Conservation (phyloP, 2,888 invertebrate genomes). For the Dicyrtomina minuta region DNA sequence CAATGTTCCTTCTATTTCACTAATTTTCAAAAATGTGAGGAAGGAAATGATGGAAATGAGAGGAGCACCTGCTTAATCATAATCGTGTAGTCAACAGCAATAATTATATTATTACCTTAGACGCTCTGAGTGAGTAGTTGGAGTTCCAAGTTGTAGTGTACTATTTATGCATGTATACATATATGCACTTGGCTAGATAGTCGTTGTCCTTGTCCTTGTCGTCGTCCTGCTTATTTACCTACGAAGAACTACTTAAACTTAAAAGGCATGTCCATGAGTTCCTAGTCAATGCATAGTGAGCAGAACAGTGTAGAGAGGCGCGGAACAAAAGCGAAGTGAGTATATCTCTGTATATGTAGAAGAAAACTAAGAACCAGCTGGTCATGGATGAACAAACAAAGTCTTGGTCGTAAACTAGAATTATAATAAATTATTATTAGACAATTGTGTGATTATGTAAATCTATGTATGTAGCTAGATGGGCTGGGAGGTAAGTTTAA, state of each 20-base stretch:
- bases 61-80: conserved; percentile 16
- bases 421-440: too few species aligned
- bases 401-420: neutral
- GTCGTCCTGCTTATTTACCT: neutral
- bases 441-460: neutral
- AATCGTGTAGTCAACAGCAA: too few species aligned
- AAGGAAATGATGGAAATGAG: neutral
- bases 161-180: too few species aligned
- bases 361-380: conserved; percentile 17
- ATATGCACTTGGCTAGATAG: neutral
- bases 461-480: neutral
- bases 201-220: neutral
- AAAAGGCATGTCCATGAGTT: neutral
- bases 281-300: neutral
- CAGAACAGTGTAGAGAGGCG: neutral
- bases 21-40: neutral
- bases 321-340: neutral
- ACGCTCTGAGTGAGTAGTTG: too few species aligned
- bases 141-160: too few species aligned
- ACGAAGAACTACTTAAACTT: neutral
- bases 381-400: conserved; percentile 1
- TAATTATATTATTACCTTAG: too few species aligned
- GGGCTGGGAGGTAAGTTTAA: neutral
- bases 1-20: too few species aligned
- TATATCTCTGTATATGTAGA: too few species aligned